These are phyloP conservation scores for Prunella strophiata DNA, from an alignment of 2,797 vertebrate genomes.

Conservation along the genomic window DNA sequence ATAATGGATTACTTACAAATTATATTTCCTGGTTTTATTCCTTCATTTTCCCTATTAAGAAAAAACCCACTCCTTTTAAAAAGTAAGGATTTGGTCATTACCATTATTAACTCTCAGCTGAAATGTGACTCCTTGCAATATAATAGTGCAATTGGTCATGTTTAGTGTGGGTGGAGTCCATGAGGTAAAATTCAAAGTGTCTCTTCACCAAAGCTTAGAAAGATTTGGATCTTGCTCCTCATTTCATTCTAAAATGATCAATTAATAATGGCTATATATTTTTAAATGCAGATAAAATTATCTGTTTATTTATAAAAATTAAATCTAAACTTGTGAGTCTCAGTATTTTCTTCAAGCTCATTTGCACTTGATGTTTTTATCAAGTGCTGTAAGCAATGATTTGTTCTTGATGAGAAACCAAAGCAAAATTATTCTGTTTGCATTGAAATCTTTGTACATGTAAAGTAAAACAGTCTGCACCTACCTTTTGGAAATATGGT, in stretches of 20 bases:
- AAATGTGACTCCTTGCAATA: not conserved
- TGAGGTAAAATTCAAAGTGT: not conserved
- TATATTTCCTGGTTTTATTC: not conserved
- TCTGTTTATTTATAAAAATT: not conserved
- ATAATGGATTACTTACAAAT: not conserved
- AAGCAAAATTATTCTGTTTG: not conserved
- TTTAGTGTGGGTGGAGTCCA: not conserved
- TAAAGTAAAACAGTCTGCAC: not conserved
- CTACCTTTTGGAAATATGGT: not conserved
- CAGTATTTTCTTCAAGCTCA: not conserved
- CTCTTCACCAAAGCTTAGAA: not conserved
- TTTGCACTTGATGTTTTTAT: not conserved
- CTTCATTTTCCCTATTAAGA: not conserved
- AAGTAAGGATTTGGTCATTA: not conserved
- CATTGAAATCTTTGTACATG: not conserved
- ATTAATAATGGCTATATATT: not conserved
- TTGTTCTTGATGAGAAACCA: not conserved
- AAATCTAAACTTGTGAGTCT: not conserved
- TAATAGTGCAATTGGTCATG: not conserved
- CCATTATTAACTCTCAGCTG: not conserved
- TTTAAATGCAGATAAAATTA: not conserved
- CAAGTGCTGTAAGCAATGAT: not conserved
- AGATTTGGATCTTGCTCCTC: not conserved
- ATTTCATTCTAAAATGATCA: not conserved
- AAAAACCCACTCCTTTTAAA: fast-evolving